Base-by-base conservation (phyloP, 2,888 invertebrate species). In the Cerastis leucographa region DNA sequence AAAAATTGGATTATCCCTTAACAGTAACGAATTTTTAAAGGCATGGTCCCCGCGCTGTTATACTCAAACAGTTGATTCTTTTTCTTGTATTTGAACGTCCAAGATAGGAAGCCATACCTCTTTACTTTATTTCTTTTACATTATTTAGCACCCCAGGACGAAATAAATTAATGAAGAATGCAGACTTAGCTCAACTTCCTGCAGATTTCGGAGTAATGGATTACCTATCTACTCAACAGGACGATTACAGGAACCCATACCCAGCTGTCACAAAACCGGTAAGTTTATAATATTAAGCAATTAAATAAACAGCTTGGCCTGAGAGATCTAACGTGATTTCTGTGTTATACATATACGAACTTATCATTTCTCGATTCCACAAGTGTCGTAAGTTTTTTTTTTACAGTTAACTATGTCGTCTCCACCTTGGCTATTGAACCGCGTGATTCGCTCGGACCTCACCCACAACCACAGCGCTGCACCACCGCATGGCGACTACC, bases 181-280 rank as follows among this genome's bases (percentile, higher is more conserved):
- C 95, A 4, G 92, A 95, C 82, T 91, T 96, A 81, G 92, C 95
- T 5, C 95, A 96, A 89, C 91, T 96, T 9, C 93, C 94, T 2
- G 86, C 90, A 17, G 94, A 96, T 83, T 96, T 93, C 84, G 96
- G 96, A 65, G 90, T 95, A 4, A 95, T 95, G 94, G 96, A 96
- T 88, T 97, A 96, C 81, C 61, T 93, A 12, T 93, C 97, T 9
- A 96, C 95, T 29, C 97, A 97, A 89, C 97, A 97, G 89, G 94
- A 95, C 80, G 97, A 97, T 87, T 97, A 96, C 81, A 93, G 95
- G 83, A 95, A 96, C 78, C 97, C 97, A 0, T 91, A 92, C 86
- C 97, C 97, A 46, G 90, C 91, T 68, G 94, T 94, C 46, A 91
- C 94, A 62, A 95, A 95, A 90, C 96, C 97, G 91, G 97, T 97